These are phyloP conservation scores for Drosophila gaucha DNA, from an alignment of 2,888 invertebrate species.

Conservation along the genomic window DNA sequence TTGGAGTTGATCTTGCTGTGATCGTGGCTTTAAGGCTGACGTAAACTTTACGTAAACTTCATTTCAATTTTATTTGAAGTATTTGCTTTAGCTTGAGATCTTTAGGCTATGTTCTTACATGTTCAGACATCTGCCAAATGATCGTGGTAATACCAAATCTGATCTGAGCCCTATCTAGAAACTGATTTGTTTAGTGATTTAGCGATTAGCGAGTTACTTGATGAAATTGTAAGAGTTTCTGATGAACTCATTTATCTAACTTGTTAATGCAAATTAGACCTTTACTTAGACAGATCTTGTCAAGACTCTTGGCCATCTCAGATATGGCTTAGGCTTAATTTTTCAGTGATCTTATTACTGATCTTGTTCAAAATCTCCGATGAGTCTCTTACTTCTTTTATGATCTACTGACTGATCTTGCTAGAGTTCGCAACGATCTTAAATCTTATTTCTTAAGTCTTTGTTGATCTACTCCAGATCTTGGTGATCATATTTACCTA, in stretches of 20 bases:
- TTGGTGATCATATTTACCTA: no score
- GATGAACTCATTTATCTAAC: background rate
- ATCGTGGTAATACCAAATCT: background rate
- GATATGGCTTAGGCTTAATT: background rate
- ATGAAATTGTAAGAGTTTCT: background rate
- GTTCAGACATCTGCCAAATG: background rate
- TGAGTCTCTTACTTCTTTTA: background rate
- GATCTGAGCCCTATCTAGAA: background rate
- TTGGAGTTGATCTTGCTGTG: constrained; percentile 3
- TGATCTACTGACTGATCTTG: no score
- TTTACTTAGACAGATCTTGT: no score
- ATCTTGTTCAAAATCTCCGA: background rate
- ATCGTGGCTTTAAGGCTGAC: constrained; percentile 1
- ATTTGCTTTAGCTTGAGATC: background rate
- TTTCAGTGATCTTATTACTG: background rate
- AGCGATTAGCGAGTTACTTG: no score
- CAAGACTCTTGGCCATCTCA: background rate
- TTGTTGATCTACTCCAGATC: background rate
- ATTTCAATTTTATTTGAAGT: constrained; percentile 2
- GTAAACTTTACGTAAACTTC: constrained; percentile 2
- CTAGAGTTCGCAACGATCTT: background rate
- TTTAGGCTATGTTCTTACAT: background rate
- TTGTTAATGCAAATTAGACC: no score
- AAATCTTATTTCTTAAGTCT: background rate
- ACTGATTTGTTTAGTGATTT: no score